Evolutionary conservation across 2,113 vertebrate genomes (phyloP).

Genomic region (Porphyrio hochstetteri): DNA sequence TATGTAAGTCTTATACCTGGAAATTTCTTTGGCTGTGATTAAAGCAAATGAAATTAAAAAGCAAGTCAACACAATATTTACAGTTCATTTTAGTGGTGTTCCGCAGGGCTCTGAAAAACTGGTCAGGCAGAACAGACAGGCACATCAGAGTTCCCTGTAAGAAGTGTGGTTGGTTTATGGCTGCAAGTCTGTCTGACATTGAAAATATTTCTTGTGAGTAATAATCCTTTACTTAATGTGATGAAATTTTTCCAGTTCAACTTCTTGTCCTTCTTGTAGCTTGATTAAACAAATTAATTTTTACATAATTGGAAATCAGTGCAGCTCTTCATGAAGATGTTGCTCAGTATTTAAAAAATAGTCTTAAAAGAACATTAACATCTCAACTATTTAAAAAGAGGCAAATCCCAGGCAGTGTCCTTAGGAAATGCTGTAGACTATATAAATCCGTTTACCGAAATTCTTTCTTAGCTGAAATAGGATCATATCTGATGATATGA

Average conservation of each 20-base stretch:
- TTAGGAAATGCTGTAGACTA: slow-evolving; percentile 2
- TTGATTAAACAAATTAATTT: slow-evolving; percentile 67
- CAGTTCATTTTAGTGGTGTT: not conserved
- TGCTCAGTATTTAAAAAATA: slow-evolving; percentile 26
- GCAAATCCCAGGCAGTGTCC: slow-evolving; percentile 16
- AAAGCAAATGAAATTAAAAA: not conserved
- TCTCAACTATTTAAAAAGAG: slow-evolving; percentile 14
- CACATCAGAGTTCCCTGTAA: not conserved
- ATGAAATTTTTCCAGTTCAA: slow-evolving; percentile 45
- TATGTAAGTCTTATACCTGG: not conserved
- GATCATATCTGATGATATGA: not conserved
- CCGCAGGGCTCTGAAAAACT: not conserved
- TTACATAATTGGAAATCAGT: slow-evolving; percentile 52
- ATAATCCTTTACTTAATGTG: slow-evolving; percentile 52
- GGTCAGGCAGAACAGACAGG: not conserved
- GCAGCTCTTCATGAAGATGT: not conserved
- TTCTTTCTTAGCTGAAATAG: slow-evolving; percentile 2
- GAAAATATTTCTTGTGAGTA: slow-evolving; percentile 49
- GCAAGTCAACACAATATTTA: not conserved
- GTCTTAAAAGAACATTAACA: slow-evolving; percentile 23
- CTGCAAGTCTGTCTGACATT: slow-evolving; percentile 2
- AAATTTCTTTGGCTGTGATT: not conserved
- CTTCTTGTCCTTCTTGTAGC: slow-evolving; percentile 40
- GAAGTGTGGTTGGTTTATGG: slow-evolving; percentile 1
- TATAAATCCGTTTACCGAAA: slow-evolving; percentile 40